Percentiles rank a stretch among this genome's conserved stretches.
These are phyloP conservation scores for Hippocampus kuda DNA, from an alignment of 2,797 vertebrate genomes.

Conservation along the genomic window DNA sequence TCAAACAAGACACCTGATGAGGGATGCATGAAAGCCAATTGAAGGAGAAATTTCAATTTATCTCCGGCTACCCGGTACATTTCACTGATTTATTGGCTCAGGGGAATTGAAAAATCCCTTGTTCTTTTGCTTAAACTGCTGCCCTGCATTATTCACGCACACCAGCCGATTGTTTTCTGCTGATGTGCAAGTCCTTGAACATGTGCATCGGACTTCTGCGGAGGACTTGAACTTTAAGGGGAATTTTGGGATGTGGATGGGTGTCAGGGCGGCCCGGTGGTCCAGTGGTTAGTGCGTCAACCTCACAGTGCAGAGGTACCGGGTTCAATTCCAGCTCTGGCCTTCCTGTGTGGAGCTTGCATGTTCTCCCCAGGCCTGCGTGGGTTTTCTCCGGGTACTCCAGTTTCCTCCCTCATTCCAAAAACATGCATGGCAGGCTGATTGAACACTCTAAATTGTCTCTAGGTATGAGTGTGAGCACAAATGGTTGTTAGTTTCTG, in stretches of 20 bases:
- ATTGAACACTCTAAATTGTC: too few relatives aligned
- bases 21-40: constrained; percentile 16
- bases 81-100: constrained; percentile 46
- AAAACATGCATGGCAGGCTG: too few relatives aligned
- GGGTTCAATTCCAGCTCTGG: too few relatives aligned
- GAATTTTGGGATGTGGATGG: constrained; percentile 41
- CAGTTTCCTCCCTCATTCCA: too few relatives aligned
- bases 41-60: constrained; percentile 15
- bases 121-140: constrained; percentile 33
- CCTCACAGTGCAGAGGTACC: too few relatives aligned
- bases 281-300: too few relatives aligned
- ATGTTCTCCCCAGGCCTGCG: too few relatives aligned
- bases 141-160: constrained; percentile 56
- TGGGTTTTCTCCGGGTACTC: too few relatives aligned
- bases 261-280: constrained; percentile 8
- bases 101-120: constrained; percentile 29
- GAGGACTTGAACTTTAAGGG: constrained; percentile 38
- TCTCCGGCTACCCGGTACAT: constrained; percentile 23
- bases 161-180: constrained; percentile 34
- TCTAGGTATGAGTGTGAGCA: too few relatives aligned
- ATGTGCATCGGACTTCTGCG: constrained; percentile 36
- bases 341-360: too few relatives aligned
- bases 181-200: constrained; percentile 53
- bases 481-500: too few relatives aligned
- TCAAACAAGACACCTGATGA: background rate